Percentiles rank a stretch among this genome's conserved stretches.
Evolutionary conservation across 2,888 invertebrate genomes (phyloP).

Genomic region (Pachliopta kotzebuea): DNA sequence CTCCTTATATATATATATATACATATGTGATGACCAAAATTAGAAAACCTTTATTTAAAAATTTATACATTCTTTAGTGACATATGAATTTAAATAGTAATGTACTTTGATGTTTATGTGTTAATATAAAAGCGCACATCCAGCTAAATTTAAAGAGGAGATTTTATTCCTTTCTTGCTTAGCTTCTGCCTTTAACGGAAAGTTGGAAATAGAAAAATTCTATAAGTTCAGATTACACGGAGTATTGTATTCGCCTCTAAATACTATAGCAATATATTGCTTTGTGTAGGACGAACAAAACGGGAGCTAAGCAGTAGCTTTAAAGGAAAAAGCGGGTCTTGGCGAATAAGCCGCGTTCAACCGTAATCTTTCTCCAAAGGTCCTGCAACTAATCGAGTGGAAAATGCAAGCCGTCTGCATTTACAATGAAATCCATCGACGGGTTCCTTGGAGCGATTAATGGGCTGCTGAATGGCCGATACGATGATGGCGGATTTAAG

Average conservation of each 20-base stretch:
- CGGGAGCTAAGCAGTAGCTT: conserved; percentile 16
- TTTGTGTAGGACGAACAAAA: conserved; percentile 13
- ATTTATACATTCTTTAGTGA: too few species aligned
- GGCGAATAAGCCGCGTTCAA: conserved; percentile 50
- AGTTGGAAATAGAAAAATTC: background rate
- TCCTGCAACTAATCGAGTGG: conserved; percentile 52
- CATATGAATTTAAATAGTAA: too few species aligned
- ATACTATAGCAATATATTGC: background rate
- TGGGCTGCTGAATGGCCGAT: background rate
- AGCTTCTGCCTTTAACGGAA: background rate
- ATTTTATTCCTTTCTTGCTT: too few species aligned
- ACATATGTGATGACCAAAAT: too few species aligned
- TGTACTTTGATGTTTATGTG: too few species aligned
- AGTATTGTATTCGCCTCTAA: background rate
- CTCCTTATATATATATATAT: too few species aligned
- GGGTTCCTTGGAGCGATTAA: conserved; percentile 12
- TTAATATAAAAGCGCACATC: too few species aligned
- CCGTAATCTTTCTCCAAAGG: conserved; percentile 55
- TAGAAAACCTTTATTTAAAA: too few species aligned
- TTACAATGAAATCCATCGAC: conserved; percentile 31
- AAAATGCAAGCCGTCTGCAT: conserved; percentile 52
- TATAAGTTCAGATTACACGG: background rate
- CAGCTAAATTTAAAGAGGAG: too few species aligned
- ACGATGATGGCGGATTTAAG: background rate
- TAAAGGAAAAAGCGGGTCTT: conserved; percentile 25